Percentiles rank a stretch among this genome's conserved stretches.
These are phyloP conservation scores for Caenorhabditis latens DNA, from an alignment of 1,140 invertebrate species.

Conservation along the genomic window DNA sequence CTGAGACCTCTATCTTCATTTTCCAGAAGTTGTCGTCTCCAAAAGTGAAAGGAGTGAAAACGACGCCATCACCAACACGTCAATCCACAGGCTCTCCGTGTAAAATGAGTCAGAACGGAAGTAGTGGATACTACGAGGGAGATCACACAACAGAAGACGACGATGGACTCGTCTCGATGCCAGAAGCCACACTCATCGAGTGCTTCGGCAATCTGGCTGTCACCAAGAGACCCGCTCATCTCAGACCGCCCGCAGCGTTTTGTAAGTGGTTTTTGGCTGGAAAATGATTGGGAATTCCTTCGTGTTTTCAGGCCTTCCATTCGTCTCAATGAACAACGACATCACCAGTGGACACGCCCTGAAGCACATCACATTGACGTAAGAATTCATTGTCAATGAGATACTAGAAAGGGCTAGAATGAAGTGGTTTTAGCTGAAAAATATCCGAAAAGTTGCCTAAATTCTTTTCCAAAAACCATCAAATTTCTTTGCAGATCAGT, in stretches of 20 bases:
- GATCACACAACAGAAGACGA: background rate
- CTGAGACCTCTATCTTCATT: background rate
- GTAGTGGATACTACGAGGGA: constrained; percentile 37
- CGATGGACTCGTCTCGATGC: constrained; percentile 46
- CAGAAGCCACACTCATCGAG: constrained; percentile 27
- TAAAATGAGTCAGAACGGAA: constrained; percentile 45
- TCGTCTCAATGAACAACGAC: constrained; percentile 51
- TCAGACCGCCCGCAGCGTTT: constrained; percentile 54
- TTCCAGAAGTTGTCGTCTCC: constrained; percentile 38
- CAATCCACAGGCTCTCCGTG: background rate
- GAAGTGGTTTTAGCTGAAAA: too few species aligned
- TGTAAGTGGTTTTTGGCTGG: constrained; percentile 30
- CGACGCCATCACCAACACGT: background rate
- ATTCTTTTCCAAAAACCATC: background rate
- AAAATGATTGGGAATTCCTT: background rate
- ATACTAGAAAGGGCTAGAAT: background rate
- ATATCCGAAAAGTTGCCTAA: background rate
- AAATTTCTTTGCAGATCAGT: constrained; percentile 4
- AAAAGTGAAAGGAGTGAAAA: constrained; percentile 51
- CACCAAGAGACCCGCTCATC: background rate
- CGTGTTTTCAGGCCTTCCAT: constrained; percentile 45
- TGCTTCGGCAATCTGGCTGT: constrained; percentile 38
- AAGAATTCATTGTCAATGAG: background rate
- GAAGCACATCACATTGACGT: constrained; percentile 51
- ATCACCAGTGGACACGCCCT: constrained; percentile 40